Percentiles rank a stretch among this genome's conserved stretches.
phyloP scores from a whole-genome alignment of 2,113 vertebrate genomes.

The Furnarius figulus region DNA sequence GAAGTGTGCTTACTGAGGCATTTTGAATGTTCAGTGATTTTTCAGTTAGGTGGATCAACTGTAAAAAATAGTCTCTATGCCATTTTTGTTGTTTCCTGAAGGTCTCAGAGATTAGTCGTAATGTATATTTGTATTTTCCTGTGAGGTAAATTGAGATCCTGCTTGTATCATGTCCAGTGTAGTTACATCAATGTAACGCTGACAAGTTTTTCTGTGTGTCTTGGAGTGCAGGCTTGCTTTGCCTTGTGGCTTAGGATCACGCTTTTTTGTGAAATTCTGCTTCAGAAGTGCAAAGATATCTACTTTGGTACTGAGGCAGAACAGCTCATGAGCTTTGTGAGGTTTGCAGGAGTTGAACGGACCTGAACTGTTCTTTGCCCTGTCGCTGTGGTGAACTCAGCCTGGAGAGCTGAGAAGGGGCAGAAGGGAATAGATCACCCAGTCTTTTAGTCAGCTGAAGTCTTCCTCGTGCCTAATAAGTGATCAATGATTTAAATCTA shows the following conservation, averaged over 20 bases:
- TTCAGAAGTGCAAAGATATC: not conserved
- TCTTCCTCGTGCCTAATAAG: not conserved
- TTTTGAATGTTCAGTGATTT: not conserved
- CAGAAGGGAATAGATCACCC: not conserved
- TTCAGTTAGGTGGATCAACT: not conserved
- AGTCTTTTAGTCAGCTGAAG: not conserved
- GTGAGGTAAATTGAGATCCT: not conserved
- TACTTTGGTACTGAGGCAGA: not conserved
- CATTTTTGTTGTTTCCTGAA: not conserved
- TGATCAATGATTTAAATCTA: not conserved
- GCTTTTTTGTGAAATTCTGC: not conserved
- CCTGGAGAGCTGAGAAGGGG: not conserved
- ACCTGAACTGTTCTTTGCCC: not conserved
- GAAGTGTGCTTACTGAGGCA: not conserved
- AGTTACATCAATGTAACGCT: not conserved
- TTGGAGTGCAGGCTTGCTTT: not conserved
- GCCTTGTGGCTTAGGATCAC: not conserved
- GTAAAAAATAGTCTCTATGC: not conserved
- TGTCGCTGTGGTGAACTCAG: not conserved
- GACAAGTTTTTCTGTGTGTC: not conserved
- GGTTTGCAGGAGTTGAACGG: not conserved
- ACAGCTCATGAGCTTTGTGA: not conserved
- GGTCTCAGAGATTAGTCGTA: not conserved
- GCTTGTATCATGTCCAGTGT: not conserved
- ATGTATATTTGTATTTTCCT: not conserved